Evolutionary conservation across 1,140 invertebrate species (phyloP).

Genomic region (Caerostris darwini): DNA sequence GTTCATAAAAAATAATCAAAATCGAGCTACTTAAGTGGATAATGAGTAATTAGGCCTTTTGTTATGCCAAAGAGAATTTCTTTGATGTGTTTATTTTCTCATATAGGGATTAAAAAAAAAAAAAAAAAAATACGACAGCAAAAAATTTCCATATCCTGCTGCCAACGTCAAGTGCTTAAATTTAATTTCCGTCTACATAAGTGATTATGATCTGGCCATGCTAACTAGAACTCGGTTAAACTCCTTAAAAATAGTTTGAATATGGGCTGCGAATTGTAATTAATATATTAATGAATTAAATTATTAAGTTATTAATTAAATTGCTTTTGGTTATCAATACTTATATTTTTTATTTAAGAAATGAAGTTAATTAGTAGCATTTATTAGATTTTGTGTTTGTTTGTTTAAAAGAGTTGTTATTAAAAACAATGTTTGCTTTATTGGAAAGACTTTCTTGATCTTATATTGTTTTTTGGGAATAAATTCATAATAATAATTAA

Average conservation of each 20-base stretch:
- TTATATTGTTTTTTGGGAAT: too few relatives aligned
- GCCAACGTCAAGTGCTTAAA: slow-evolving; percentile 7
- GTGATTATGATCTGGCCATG: not conserved
- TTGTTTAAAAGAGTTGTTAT: too few relatives aligned
- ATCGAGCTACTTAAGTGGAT: slow-evolving; percentile 21
- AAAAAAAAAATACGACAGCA: not conserved
- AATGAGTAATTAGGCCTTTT: slow-evolving; percentile 46
- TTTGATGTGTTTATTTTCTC: slow-evolving; percentile 37
- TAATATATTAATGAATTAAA: not conserved
- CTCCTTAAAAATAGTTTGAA: too few relatives aligned
- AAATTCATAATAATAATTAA: too few relatives aligned
- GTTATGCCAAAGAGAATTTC: not conserved
- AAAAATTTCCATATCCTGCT: not conserved
- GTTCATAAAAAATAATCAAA: slow-evolving; percentile 25
- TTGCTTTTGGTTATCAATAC: not conserved
- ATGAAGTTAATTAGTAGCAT: not conserved
- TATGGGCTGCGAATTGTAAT: not conserved
- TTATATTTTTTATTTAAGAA: not conserved
- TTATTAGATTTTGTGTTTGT: too few relatives aligned
- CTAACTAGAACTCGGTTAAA: too few relatives aligned
- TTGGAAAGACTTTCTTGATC: too few relatives aligned
- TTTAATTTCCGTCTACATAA: slow-evolving; percentile 18
- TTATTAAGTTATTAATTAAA: not conserved
- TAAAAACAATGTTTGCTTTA: too few relatives aligned
- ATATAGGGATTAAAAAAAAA: not conserved